A percentile compares a stretch with the other conserved stretches of the same genome.
Conservation (phyloP, 2,113 vertebrate species). For the Oostethus manadensis region DNA sequence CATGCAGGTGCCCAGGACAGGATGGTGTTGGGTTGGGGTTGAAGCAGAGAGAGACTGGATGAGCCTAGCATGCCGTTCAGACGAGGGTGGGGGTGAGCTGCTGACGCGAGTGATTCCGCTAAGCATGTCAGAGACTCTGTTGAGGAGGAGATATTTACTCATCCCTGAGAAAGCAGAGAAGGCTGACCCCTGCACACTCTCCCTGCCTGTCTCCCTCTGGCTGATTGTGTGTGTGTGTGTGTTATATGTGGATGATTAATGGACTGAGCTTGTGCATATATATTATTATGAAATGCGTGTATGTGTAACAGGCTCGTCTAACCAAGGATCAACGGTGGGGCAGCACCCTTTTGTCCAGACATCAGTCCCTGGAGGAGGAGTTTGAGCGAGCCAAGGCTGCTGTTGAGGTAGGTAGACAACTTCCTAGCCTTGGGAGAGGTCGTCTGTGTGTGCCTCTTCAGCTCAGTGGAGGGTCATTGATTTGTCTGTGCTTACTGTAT, state of each 20-base stretch:
- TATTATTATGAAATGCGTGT: conserved; percentile 39
- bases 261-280: conserved; percentile 31
- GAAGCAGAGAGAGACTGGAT: conserved; percentile 24
- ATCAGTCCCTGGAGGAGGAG: conserved; percentile 97
- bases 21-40: background rate
- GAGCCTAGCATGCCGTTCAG: conserved; percentile 28
- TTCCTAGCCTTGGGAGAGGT: conserved; percentile 3
- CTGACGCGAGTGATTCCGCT: conserved; percentile 54
- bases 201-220: conserved; percentile 42
- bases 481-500: too few species aligned
- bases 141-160: conserved; percentile 50
- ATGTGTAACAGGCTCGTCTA: conserved; percentile 77
- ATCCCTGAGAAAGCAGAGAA: conserved; percentile 53
- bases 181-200: conserved; percentile 56
- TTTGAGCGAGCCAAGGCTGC: conserved; percentile 98
- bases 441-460: background rate
- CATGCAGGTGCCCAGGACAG: conserved; percentile 30
- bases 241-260: conserved; percentile 16
- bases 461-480: too few species aligned
- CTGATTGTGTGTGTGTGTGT: conserved; percentile 39
- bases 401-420: conserved; percentile 82
- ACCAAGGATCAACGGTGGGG: conserved; percentile 88
- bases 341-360: conserved; percentile 86
- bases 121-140: conserved; percentile 63
- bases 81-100: conserved; percentile 28